Base-by-base conservation (phyloP, 2,797 vertebrate species). In the Gallinago solitaria region DNA sequence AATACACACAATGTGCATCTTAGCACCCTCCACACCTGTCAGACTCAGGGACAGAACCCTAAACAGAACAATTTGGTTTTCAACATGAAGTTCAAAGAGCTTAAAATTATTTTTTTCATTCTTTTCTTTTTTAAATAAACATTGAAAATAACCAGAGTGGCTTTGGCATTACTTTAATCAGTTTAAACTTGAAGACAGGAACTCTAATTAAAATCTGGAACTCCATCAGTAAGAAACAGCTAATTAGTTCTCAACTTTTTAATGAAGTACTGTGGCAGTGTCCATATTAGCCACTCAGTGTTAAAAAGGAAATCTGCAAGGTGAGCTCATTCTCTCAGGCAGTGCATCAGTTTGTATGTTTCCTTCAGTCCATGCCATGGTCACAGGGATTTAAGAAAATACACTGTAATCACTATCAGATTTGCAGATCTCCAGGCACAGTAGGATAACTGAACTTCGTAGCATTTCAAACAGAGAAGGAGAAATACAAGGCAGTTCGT, bases 231-330 rank as follows among this genome's bases (percentile, higher is more conserved):
- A 90, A 91, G 78, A 92, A 95, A 82, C 60, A 79, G 64, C 92
- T 95, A 94, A 97, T 97, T 96, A 95, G 85, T 48, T 89, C 78
- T 65, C 87, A 87, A 94, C 71, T 97, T 91, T 90, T 79, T 94
- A 95, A 97, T 70, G 69, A 93, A 94, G 87, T 28, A 17, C 75
- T 41, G 53, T 79, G 30, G 53, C 23, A 23, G 37, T 5, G 15
- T 64, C 85, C 70, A 24, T 65, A 89, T 73, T 84, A 91, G 54
- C 68, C 33, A 43, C 16, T 91, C 80, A 35, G 90, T 28, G 68
- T 41, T 80, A 76, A 71, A 83, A 93, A 57, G 68, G 67, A 84
- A 92, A 70, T 5, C 73, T 59, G 39, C 67, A 81, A 80, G 20
- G 56, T 67, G 89, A 90, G 3, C 57, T 87, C 71, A 16, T 89